Conservation (phyloP, 2,113 vertebrate species). For the Sterrhoptilus dennistouni region DNA sequence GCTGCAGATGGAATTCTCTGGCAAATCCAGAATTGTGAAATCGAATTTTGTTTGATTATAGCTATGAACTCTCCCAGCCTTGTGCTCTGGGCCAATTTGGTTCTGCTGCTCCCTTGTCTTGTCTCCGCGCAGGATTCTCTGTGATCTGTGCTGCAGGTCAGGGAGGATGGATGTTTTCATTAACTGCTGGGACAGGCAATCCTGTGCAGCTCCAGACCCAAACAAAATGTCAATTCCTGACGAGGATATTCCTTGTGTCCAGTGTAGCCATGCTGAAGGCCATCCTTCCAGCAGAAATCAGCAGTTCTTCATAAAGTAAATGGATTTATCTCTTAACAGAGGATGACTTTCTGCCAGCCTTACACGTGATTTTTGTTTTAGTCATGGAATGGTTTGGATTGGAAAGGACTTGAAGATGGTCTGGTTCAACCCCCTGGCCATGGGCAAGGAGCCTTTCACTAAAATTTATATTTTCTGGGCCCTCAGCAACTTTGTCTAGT, state of each 20-base stretch:
- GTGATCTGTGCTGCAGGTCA: accelerated
- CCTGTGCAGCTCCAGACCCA: neutral
- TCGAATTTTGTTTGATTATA: neutral
- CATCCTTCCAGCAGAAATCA: neutral
- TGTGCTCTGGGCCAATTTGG: accelerated
- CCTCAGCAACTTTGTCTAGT: neutral
- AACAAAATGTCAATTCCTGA: neutral
- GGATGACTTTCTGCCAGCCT: neutral
- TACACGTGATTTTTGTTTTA: accelerated
- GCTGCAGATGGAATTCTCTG: neutral
- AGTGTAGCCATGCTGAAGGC: neutral
- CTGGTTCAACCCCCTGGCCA: neutral
- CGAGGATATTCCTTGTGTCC: neutral
- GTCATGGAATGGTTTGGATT: neutral
- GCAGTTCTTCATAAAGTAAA: neutral
- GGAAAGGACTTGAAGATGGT: neutral
- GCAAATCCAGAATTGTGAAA: neutral
- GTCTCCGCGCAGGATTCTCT: neutral
- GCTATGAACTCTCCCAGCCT: accelerated
- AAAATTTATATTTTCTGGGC: neutral
- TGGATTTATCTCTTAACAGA: neutral
- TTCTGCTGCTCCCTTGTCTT: neutral
- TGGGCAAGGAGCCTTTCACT: neutral
- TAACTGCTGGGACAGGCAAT: neutral
- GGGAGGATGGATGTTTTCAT: neutral